These are phyloP conservation scores for Pitangus sulphuratus DNA, from an alignment of 2,797 vertebrate genomes.

Conservation along the genomic window DNA sequence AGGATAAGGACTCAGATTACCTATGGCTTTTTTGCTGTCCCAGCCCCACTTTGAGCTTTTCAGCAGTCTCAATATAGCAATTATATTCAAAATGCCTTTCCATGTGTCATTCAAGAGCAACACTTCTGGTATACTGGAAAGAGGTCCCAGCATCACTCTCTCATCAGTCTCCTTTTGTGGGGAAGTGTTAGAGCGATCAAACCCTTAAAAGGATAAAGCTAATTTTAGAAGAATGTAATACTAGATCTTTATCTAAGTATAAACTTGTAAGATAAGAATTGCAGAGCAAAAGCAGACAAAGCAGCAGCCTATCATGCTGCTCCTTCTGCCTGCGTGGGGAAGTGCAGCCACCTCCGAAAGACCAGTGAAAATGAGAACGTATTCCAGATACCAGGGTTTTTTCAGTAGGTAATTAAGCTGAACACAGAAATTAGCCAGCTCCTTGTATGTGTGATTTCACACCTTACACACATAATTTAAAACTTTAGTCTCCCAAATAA, in stretches of 20 bases:
- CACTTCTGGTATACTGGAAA: background rate
- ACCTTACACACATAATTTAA: background rate
- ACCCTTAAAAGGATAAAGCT: background rate
- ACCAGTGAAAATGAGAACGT: background rate
- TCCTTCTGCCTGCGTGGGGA: background rate
- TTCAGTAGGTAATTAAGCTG: background rate
- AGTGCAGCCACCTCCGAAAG: background rate
- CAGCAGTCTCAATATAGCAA: background rate
- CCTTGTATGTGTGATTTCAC: background rate
- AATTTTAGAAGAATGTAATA: background rate
- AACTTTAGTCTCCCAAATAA: background rate
- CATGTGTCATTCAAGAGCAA: background rate
- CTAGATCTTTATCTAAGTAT: background rate
- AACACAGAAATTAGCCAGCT: background rate
- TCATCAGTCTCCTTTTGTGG: background rate
- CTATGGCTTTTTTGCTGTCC: rapidly evolving
- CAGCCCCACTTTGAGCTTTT: background rate
- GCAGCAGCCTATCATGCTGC: background rate
- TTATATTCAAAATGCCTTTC: background rate
- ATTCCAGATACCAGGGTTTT: background rate
- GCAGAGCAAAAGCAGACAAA: background rate
- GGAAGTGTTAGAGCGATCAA: background rate
- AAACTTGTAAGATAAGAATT: background rate
- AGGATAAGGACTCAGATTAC: background rate
- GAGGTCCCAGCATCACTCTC: background rate